phyloP scores from a whole-genome alignment of 2,797 vertebrate genomes.

The Pseudopleuronectes americanus region DNA sequence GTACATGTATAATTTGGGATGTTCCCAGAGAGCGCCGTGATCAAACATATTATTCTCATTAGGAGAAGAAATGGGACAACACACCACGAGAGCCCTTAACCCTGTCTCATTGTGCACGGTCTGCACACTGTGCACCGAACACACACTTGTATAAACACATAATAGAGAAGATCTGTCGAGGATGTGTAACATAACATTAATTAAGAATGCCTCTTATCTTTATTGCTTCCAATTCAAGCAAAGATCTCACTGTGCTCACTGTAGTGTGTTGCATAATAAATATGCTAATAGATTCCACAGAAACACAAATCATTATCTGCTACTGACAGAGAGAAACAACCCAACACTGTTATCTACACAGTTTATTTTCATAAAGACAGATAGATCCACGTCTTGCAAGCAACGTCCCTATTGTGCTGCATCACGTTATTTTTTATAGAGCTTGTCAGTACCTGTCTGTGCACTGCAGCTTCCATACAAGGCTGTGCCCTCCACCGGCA shows the following conservation, averaged over 20 bases:
- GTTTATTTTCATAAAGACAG: constrained; percentile 5
- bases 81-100: constrained; percentile 25
- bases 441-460: constrained; percentile 3
- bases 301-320: constrained; percentile 13
- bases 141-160: constrained; percentile 13
- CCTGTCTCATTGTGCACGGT: constrained; percentile 18
- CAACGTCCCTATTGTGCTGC: background rate
- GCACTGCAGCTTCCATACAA: constrained; percentile 5
- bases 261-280: constrained; percentile 16
- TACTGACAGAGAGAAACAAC: constrained; percentile 2
- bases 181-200: constrained; percentile 42
- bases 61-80: constrained; percentile 39
- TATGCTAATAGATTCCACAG: constrained; percentile 27
- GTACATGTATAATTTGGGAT: constrained; percentile 57
- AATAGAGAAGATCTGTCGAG: constrained; percentile 19
- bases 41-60: constrained; percentile 63
- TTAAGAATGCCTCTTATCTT: constrained; percentile 47
- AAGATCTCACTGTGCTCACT: constrained; percentile 2
- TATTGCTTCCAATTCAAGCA: constrained; percentile 27
- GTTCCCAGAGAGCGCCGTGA: constrained; percentile 42
- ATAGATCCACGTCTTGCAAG: constrained; percentile 17
- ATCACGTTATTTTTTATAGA: constrained; percentile 11
- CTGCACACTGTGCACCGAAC: constrained; percentile 16
- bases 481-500: constrained; percentile 15
- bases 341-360: background rate